Percentiles rank a stretch among this genome's conserved stretches.
Conservation (phyloP, 2,113 vertebrate genomes). For the Paedocypris sp. region DNA sequence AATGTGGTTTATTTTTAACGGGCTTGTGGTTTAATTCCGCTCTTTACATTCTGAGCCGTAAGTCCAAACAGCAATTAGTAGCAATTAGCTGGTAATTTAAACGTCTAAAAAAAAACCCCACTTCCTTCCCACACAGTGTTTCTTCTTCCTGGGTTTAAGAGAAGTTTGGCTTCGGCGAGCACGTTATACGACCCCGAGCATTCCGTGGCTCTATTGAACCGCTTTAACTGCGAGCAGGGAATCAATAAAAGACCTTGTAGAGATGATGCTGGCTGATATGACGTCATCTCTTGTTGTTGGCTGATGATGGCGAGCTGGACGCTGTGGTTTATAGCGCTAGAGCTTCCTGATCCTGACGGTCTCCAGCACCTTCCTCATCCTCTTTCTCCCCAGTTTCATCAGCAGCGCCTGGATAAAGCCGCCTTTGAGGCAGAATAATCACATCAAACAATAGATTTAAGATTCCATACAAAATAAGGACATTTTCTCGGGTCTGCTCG, state of each 20-base stretch:
- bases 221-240: conserved; percentile 26
- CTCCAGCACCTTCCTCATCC: conserved; percentile 12
- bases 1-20: no score
- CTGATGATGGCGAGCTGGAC: conserved; percentile 27
- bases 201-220: conserved; percentile 25
- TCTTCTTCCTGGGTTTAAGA: no score
- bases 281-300: conserved; percentile 34
- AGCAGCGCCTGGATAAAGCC: conserved; percentile 21
- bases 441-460: conserved; percentile 43
- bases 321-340: no score
- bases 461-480: conserved; percentile 28
- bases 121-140: no score
- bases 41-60: no score
- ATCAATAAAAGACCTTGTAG: conserved; percentile 32
- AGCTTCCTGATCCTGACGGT: no score
- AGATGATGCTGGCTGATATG: conserved; percentile 34
- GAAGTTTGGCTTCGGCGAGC: no score
- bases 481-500: no score
- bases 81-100: no score
- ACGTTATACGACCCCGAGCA: conserved; percentile 21
- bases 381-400: conserved; percentile 35
- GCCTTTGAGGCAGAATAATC: conserved; percentile 38
- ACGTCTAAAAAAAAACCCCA: no score
- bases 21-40: no score
- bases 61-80: no score